Evolutionary conservation across 2,113 vertebrate species (phyloP).

Genomic region (Gobius niger): DNA sequence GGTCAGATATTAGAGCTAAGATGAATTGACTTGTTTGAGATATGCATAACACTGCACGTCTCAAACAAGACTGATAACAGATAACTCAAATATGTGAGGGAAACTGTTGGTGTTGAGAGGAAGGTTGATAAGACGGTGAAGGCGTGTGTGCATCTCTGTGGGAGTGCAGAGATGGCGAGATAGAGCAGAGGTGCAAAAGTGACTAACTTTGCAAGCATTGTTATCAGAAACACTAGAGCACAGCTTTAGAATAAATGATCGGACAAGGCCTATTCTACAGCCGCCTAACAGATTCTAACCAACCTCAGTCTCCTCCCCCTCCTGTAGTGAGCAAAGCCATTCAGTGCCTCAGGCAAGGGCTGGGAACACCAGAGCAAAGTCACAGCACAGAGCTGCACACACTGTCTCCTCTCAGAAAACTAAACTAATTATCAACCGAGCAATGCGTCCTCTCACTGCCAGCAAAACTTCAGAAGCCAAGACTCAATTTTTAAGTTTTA

Average conservation of each 20-base stretch:
- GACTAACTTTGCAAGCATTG: slow-evolving; percentile 43
- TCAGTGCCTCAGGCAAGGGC: slow-evolving; percentile 77
- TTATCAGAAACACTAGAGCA: slow-evolving; percentile 65
- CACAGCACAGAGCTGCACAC: slow-evolving; percentile 56
- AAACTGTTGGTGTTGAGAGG: slow-evolving; percentile 40
- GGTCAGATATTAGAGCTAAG: neutral
- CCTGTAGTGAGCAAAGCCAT: slow-evolving; percentile 68
- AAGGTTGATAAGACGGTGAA: slow-evolving; percentile 25
- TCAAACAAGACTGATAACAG: slow-evolving; percentile 33
- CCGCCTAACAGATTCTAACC: slow-evolving; percentile 74
- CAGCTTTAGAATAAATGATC: slow-evolving; percentile 75
- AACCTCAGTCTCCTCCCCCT: slow-evolving; percentile 56
- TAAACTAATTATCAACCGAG: slow-evolving; percentile 28
- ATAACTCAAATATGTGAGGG: slow-evolving; percentile 40
- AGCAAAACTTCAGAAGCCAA: slow-evolving; percentile 12
- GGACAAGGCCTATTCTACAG: slow-evolving; percentile 69
- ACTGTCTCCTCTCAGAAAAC: slow-evolving; percentile 45
- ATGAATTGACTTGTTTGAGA: neutral
- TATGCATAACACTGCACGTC: slow-evolving; percentile 20
- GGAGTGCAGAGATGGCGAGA: slow-evolving; percentile 47
- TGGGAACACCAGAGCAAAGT: slow-evolving; percentile 75
- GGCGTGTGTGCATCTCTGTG: slow-evolving; percentile 48
- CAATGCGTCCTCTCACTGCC: slow-evolving; percentile 34
- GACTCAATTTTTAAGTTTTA: slow-evolving; percentile 5
- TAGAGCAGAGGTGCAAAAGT: slow-evolving; percentile 29